phyloP scores from a whole-genome alignment of 2,113 vertebrate species.

The Butorides virescens region DNA sequence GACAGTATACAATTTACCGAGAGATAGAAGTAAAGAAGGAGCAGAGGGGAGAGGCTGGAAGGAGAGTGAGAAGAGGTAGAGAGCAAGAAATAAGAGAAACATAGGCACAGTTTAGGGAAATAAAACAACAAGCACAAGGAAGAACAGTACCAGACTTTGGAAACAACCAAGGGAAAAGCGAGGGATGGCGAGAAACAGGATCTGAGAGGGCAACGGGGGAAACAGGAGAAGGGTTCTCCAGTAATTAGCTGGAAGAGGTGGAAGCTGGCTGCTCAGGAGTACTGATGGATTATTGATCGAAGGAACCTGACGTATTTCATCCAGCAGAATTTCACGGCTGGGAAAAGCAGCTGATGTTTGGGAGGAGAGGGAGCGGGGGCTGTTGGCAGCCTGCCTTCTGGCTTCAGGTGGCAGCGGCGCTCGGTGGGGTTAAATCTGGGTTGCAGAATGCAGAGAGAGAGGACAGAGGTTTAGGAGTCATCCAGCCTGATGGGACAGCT shows the following conservation, averaged over 20 bases:
- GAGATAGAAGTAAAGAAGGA: background rate
- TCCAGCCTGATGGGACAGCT: background rate
- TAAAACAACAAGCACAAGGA: background rate
- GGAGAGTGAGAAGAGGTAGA: background rate
- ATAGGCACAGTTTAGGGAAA: background rate
- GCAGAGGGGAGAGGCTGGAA: background rate
- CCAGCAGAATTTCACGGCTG: background rate
- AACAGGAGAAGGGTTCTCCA: background rate
- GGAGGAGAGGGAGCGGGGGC: background rate
- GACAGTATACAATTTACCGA: background rate
- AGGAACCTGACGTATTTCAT: background rate
- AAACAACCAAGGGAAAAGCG: background rate
- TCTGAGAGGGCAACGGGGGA: background rate
- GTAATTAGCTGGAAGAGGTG: background rate
- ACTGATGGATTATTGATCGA: slow-evolving; percentile 1
- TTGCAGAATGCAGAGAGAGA: background rate
- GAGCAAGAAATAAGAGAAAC: background rate
- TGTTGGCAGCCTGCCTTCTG: background rate
- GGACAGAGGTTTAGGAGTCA: background rate
- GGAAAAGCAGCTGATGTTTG: background rate
- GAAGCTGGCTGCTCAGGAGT: background rate
- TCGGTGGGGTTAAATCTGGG: background rate
- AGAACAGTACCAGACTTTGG: background rate
- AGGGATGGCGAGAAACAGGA: background rate
- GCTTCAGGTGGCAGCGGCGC: background rate